Base-by-base conservation (phyloP, 2,888 invertebrate species). In the Therioaphis trifolii region DNA sequence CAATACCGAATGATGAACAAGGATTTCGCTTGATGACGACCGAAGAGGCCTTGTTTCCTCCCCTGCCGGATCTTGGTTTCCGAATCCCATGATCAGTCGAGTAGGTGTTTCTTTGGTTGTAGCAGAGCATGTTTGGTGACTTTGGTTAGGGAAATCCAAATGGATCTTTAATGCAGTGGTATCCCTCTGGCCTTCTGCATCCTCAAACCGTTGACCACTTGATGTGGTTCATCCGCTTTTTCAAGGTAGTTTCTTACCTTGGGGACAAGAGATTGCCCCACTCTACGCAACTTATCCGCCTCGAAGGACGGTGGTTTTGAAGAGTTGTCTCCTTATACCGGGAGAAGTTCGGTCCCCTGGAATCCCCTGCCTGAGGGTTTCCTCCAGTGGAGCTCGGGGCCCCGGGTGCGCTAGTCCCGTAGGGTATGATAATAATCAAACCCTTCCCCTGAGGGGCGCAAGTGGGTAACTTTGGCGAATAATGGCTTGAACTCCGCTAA, bases 21-120 rank as follows among this genome's bases (percentile, higher is more conserved):
- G 84, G 68, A 63, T 66, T 84, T 84, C 84, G 75, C 66, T 15
- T 1, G 35, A 40, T 74, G 74, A 69, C 75, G 74, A 84, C 75
- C 84, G 18, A 29, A 29, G 52, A 61, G 21, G 84, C 66, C 66
- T 66, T 75, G 46, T 27, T 18, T 35, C 52, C 40, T 46, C 21
- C 24, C 74, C 84, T 84, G 84, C 75, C 21, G 84, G 74, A 75
- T 84, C 74, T 84, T 75, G 66, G 75, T 14, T 18, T 75, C 63
- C 75, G 66, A 75, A 21, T 43, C 52, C 75, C 75, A 75, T 84
- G 84, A 84, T 84, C 84, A 68, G 55, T 76, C 18, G n/a, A 61
- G 61, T 43, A n/a, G n/a, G 9, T 75, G 14, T 75, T 75, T 43
- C 11, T 55, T 55, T 74, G n/a, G n/a, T n/a, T n/a, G n/a, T n/a